Evolutionary conservation across 2,113 vertebrate species (phyloP).

Genomic region (Menidia beryllina): DNA sequence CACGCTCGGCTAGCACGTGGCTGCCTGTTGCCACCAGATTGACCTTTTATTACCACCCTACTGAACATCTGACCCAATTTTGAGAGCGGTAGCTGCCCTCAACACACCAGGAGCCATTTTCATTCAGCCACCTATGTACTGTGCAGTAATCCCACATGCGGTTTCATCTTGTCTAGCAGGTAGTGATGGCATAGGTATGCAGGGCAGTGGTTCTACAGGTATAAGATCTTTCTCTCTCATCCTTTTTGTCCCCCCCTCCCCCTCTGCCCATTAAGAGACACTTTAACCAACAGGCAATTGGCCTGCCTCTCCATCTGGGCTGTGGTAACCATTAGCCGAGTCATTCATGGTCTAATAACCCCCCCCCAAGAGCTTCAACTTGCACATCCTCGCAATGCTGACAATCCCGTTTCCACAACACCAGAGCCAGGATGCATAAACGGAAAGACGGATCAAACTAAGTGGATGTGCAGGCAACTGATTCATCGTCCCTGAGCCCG

Average conservation of each 20-base stretch:
- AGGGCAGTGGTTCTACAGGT: no score
- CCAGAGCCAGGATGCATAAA: neutral
- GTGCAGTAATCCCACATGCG: neutral
- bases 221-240: neutral
- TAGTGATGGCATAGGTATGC: neutral
- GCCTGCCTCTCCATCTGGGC: neutral
- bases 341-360: neutral
- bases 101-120: neutral
- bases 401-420: constrained; percentile 45
- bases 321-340: neutral
- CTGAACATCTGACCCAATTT: constrained; percentile 52
- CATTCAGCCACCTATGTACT: neutral
- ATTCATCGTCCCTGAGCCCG: neutral
- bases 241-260: no score
- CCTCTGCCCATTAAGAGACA: no score
- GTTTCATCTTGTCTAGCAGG: neutral
- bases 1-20: neutral
- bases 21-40: neutral
- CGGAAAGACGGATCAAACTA: constrained; percentile 20
- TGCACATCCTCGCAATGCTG: neutral
- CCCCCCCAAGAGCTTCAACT: neutral
- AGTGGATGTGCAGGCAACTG: neutral
- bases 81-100: neutral
- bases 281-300: neutral
- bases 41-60: constrained; percentile 2